Conservation (phyloP, 2,113 vertebrate species). For the Microcebus tavaratra region DNA sequence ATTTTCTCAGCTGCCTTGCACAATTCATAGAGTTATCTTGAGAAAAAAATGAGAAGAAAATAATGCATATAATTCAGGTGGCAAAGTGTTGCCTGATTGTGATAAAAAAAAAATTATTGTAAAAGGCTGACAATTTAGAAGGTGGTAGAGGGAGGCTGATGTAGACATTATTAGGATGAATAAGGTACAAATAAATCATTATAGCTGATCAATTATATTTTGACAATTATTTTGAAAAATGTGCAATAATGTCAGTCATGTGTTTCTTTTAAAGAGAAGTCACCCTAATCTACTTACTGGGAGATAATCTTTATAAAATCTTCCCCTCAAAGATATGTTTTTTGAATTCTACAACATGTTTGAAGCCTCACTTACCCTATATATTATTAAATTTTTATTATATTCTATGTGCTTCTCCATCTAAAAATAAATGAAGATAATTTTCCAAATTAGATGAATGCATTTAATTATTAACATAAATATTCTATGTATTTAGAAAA, state of each 20-base stretch:
- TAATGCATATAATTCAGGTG: background rate
- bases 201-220: background rate
- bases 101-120: background rate
- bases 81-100: background rate
- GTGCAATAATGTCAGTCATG: background rate
- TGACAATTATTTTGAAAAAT: background rate
- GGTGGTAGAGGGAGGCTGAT: background rate
- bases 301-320: background rate
- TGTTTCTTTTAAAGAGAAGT: background rate
- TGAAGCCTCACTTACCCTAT: background rate
- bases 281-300: background rate
- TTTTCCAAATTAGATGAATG: background rate
- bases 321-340: background rate
- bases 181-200: background rate
- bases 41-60: background rate
- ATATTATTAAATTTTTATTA: background rate
- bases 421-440: background rate
- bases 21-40: background rate
- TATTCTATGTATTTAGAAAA: background rate
- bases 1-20: background rate
- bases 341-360: background rate
- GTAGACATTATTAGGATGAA: background rate
- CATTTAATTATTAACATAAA: constrained; percentile 29
- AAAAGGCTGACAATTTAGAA: background rate
- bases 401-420: background rate